Evolutionary conservation across 2,113 vertebrate species (phyloP), one percentile per base, ranked within the genome.

Genomic region (Pterocles orientalis): DNA sequence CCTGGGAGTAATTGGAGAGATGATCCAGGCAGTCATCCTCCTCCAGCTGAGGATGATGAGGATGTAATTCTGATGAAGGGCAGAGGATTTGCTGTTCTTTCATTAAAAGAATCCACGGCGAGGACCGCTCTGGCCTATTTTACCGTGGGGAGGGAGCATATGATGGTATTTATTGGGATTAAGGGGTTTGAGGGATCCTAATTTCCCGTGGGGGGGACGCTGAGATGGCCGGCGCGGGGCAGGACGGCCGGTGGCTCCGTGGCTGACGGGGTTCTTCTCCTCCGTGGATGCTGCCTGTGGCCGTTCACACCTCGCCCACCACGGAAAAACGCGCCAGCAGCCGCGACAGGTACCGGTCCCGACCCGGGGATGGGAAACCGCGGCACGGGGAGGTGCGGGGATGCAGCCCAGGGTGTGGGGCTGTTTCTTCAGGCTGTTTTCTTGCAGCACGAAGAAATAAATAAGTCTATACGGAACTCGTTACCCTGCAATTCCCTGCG

Each of bases 81-180:
- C 92, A 70, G 72, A n/a, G 91, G 93, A 92, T 96, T 87, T 92
- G 62, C 87, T 91, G 78, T 31, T 90, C 73, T 66, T 64, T 83
- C 82, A 2, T 47, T 8, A 4, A 29, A 18, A 75, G 84, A 94
- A 94, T 68, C 69, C 68, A 60, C 7, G 1, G 39, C 3, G 12
- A 61, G 89, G 58, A 48, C 29, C 0, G 5, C 4, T 6, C 75
- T 86, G 71, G 85, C 66, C 65, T 92, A 79, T 87, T 94, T 95
- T 62, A 21, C 41, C 29, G 80, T 6, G 14, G 54, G 39, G 34
- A 71, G 87, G 50, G 64, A 64, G 18, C 78, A 25, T 43, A 77
- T 65, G 57, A 54, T 69, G 75, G 54, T 79, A 36, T 76, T 85
- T 84, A 73, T 68, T 7, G 45, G 78, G 92, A 92, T 94, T 92